phyloP scores from a whole-genome alignment of 1,140 invertebrate genomes.

The Bombus cullumanus region DNA sequence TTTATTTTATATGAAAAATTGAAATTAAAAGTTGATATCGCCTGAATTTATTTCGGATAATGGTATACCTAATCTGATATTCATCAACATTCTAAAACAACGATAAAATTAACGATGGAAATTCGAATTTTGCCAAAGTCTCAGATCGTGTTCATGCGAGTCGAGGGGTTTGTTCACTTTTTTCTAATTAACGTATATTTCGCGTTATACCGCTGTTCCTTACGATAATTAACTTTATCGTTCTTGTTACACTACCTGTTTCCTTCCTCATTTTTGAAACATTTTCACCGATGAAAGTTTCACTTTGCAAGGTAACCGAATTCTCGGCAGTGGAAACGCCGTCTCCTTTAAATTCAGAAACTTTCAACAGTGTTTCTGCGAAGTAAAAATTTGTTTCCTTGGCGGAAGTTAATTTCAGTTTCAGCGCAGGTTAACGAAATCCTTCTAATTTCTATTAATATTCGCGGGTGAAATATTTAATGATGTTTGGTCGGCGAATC shows the following conservation, averaged over 20 bases:
- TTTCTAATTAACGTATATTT: background rate
- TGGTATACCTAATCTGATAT: background rate
- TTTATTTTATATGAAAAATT: background rate
- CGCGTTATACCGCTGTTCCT: background rate
- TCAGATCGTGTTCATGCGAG: background rate
- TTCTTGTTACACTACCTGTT: too few species aligned
- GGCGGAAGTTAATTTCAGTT: background rate
- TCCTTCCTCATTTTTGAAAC: background rate
- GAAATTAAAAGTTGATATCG: background rate
- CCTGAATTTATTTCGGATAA: background rate
- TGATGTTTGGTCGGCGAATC: background rate
- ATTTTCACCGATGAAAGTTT: background rate
- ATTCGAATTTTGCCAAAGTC: background rate
- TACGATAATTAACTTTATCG: conserved; percentile 25
- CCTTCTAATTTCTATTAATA: background rate
- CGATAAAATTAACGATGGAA: background rate
- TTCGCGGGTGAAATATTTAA: conserved; percentile 10
- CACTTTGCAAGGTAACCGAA: conserved; percentile 2
- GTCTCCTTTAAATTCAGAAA: conserved; percentile 8
- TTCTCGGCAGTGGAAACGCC: background rate
- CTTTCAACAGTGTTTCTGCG: background rate
- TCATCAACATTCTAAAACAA: background rate
- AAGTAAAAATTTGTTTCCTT: conserved; percentile 20
- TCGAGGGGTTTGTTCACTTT: background rate
- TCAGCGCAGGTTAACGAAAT: conserved; percentile 4